phyloP scores from a whole-genome alignment of 2,888 invertebrate species.

The Pterobdella sp. region DNA sequence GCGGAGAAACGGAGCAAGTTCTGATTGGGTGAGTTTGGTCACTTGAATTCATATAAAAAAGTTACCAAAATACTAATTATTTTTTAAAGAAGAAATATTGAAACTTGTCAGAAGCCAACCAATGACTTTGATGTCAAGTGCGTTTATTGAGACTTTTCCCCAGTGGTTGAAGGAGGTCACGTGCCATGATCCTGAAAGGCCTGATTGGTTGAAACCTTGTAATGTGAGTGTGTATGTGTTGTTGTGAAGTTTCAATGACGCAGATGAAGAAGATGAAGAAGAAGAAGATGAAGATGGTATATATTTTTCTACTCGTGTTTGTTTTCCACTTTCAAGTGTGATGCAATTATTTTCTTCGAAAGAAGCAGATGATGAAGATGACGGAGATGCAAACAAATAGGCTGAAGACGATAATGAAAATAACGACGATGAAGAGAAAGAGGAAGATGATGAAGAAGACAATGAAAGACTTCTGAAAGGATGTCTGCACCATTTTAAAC shows the following conservation, averaged over 20 bases:
- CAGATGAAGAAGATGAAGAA: slow-evolving; percentile 2
- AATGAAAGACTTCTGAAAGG: background rate
- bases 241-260: background rate
- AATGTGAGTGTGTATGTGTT: background rate
- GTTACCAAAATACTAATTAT: too few relatives aligned
- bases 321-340: background rate
- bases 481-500: background rate
- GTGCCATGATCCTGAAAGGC: slow-evolving; percentile 9
- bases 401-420: background rate
- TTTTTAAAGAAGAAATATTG: too few relatives aligned
- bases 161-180: slow-evolving; percentile 21
- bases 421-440: background rate
- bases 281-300: slow-evolving; percentile 4
- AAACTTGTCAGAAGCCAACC: background rate
- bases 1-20: background rate
- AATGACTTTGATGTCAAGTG: slow-evolving; percentile 12
- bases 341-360: background rate
- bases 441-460: background rate
- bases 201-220: slow-evolving; percentile 13
- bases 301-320: background rate
- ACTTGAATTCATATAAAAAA: too few relatives aligned
- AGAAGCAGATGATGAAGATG: background rate
- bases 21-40: too few relatives aligned
- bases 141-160: slow-evolving; percentile 1
- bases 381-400: background rate